phyloP scores from a whole-genome alignment of 2,888 invertebrate species.

The Ptilodon capucinus region DNA sequence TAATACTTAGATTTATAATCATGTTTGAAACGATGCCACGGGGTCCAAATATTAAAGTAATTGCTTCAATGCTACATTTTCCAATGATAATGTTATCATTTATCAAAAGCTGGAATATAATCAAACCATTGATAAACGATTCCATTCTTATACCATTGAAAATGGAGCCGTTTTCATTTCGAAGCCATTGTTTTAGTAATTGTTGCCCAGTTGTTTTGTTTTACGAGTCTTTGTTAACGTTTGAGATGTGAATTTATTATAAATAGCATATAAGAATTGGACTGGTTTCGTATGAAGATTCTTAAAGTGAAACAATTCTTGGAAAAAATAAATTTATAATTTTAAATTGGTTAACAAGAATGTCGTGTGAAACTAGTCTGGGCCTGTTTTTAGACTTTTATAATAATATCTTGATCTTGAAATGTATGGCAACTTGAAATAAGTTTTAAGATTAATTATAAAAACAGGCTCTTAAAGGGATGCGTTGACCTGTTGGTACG shows the following conservation, averaged over 20 bases:
- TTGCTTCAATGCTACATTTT: too few species aligned
- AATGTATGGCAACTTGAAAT: too few species aligned
- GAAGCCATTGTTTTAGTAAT: too few species aligned
- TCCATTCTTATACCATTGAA: too few species aligned
- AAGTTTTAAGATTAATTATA: neutral
- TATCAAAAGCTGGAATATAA: too few species aligned
- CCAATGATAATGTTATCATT: too few species aligned
- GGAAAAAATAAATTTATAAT: slow-evolving; percentile 9
- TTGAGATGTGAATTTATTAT: slow-evolving; percentile 53
- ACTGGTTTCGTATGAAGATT: slow-evolving; percentile 11
- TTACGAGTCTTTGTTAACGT: slow-evolving; percentile 53
- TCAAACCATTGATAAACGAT: too few species aligned
- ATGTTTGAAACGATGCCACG: slow-evolving; percentile 23
- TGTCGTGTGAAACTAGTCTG: neutral
- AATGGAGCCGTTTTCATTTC: too few species aligned
- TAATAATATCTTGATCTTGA: too few species aligned
- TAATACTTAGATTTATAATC: slow-evolving; percentile 16
- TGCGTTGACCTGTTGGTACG: too few species aligned
- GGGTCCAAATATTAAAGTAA: too few species aligned
- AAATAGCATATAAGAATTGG: neutral
- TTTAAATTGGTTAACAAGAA: neutral
- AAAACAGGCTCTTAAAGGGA: neutral
- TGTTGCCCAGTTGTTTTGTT: too few species aligned
- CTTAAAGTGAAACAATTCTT: slow-evolving; percentile 2
- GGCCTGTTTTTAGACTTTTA: slow-evolving; percentile 1